Evolutionary conservation across 2,888 invertebrate species (phyloP), one percentile per base, ranked within the genome.

Genomic region (Bombyx huttoni): DNA sequence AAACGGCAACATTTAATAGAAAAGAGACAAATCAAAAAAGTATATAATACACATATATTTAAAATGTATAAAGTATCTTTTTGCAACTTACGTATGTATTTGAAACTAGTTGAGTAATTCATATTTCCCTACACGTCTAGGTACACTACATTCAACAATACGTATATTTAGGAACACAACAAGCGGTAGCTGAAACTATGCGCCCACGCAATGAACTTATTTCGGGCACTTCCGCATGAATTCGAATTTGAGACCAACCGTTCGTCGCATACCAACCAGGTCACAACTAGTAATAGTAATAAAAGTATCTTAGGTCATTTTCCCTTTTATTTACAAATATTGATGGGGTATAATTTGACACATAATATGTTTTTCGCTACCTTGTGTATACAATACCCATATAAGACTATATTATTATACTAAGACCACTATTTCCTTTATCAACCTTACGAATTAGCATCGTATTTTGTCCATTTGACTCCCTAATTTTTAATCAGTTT

Each of bases 211-310:
- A 73, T 73, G 68, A 72, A 79, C 75, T 82, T 86, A 86, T 87
- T 87, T 86, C 75, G 73, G 78, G 73, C 74, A 83, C 82, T 85
- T 86, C 85, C 85, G 85, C 80, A 75, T 82, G 73, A 74, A 67
- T 67, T 71, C 69, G 69, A 68, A 73, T 76, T 78, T 64, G 74
- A 73, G 70, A 71, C 75, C 75, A 72, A 70, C 66, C 72, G 66
- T 56, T 66, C 68, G 69, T 70, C 67, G 75, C 76, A 81, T 81
- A 78, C 78, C 76, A 60, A 59, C 67, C 65, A 68, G 68, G 73
- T 73, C 70, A 64, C 63, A 56, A 60, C 55, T 52, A 58, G 52
- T 58, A 61, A 57, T 54, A 5, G 40, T 12, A 40, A 40, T 40
- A 40, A 40, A 40, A 40, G 40, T 40, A 40, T 8, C 7, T 1